These are phyloP conservation scores for Himalopsyche japonica DNA, from an alignment of 2,888 invertebrate genomes.

Conservation along the genomic window DNA sequence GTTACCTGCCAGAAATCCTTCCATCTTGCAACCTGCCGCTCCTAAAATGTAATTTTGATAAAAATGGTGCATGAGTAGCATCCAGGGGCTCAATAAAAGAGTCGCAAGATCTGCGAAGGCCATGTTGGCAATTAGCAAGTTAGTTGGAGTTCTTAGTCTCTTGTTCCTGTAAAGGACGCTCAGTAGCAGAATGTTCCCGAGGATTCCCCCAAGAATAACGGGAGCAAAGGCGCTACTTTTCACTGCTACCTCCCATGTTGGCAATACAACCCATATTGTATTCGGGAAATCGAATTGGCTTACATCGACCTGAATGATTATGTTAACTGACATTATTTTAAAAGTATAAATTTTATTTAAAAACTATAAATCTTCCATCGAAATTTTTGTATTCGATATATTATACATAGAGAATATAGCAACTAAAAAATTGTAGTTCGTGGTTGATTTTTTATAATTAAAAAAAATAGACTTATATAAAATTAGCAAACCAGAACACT, in stretches of 20 bases:
- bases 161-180: conserved; percentile 65
- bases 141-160: conserved; percentile 70
- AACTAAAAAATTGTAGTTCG: too few relatives aligned
- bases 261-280: conserved; percentile 67
- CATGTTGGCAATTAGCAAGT: conserved; percentile 75
- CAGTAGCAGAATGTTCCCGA: conserved; percentile 69
- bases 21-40: conserved; percentile 73
- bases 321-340: too few relatives aligned
- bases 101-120: conserved; percentile 71
- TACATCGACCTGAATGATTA: conserved; percentile 4
- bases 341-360: too few relatives aligned
- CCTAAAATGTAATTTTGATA: conserved; percentile 79
- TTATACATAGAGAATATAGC: too few relatives aligned
- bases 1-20: conserved; percentile 76
- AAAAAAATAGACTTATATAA: too few relatives aligned
- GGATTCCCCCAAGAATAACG: conserved; percentile 66
- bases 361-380: too few relatives aligned
- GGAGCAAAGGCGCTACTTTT: conserved; percentile 65
- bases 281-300: conserved; percentile 58
- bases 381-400: too few relatives aligned
- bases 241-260: conserved; percentile 62
- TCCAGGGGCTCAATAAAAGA: conserved; percentile 72
- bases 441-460: too few relatives aligned
- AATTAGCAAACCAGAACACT: too few relatives aligned
- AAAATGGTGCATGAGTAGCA: conserved; percentile 74